A percentile compares a stretch with the other conserved stretches of the same genome.
Evolutionary conservation across 2,797 vertebrate species (phyloP).

Genomic region (Balearica regulorum): DNA sequence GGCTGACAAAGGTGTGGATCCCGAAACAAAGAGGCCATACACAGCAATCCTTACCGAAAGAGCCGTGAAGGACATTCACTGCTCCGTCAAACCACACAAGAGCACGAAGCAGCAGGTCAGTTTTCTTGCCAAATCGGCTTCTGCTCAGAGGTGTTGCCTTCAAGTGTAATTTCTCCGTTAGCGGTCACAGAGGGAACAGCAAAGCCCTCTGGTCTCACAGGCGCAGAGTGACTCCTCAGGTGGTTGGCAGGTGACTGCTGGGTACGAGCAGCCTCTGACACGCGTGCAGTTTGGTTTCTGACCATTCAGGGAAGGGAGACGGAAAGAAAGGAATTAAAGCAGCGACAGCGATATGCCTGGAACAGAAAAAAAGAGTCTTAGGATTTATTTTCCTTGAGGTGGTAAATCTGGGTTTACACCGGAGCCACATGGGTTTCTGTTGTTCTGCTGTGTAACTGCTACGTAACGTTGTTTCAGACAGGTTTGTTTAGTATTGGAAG

Average conservation of each 20-base stretch:
- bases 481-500: not conserved
- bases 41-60: conserved; percentile 91
- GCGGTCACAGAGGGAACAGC: not conserved
- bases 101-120: conserved; percentile 94
- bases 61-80: conserved; percentile 97
- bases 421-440: not conserved
- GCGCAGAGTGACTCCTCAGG: not conserved
- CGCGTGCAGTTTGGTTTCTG: not conserved
- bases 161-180: not conserved
- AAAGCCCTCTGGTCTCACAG: not conserved
- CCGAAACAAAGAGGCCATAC: conserved; percentile 93
- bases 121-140: not conserved
- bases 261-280: not conserved
- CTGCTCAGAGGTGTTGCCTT: not conserved
- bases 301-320: not conserved
- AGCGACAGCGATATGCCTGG: not conserved
- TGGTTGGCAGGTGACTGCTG: not conserved
- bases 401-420: not conserved
- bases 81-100: conserved; percentile 91
- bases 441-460: not conserved
- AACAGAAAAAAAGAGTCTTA: not conserved
- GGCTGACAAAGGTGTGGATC: conserved; percentile 96
- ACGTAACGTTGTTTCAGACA: not conserved
- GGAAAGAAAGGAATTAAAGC: not conserved
- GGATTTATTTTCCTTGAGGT: not conserved